A percentile compares a stretch with the other conserved stretches of the same genome.
Evolutionary conservation across 2,888 invertebrate species (phyloP).

Genomic region (Tromatobia lineatoria): DNA sequence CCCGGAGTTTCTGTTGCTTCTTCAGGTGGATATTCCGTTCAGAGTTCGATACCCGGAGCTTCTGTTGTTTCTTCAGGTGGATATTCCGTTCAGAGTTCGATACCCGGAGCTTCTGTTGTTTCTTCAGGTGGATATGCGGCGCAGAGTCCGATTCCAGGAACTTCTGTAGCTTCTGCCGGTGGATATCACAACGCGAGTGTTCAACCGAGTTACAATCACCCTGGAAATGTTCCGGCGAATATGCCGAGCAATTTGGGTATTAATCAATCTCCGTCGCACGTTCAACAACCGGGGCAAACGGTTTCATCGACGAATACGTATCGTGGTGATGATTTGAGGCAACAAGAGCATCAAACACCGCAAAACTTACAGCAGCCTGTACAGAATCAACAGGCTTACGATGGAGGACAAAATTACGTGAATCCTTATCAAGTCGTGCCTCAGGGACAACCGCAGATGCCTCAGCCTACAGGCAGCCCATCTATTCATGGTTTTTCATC

Average conservation of each 20-base stretch:
- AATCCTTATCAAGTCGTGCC: conserved; percentile 62
- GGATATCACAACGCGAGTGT: conserved; percentile 17
- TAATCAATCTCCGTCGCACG: conserved; percentile 58
- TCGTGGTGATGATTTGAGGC: conserved; percentile 47
- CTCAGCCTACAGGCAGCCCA: conserved; percentile 47
- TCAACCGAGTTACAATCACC: conserved; percentile 47
- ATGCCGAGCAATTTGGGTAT: conserved; percentile 14
- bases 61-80: no score
- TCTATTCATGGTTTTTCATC: conserved; percentile 46
- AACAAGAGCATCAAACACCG: conserved; percentile 61
- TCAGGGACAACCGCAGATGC: conserved; percentile 35
- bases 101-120: not conserved
- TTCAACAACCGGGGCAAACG: conserved; percentile 27
- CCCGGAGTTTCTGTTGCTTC: no score
- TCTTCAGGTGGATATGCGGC: conserved; percentile 44
- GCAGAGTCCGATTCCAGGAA: conserved; percentile 38
- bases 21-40: no score
- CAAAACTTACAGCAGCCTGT: conserved; percentile 39
- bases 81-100: no score
- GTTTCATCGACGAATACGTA: conserved; percentile 27
- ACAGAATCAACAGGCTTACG: conserved; percentile 43
- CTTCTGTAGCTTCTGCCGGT: not conserved
- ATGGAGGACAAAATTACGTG: conserved; percentile 51
- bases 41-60: no score
- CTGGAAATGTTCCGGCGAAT: conserved; percentile 33